These are phyloP conservation scores for Pelecanoides urinatrix DNA, from an alignment of 2,113 vertebrate genomes.

Conservation along the genomic window DNA sequence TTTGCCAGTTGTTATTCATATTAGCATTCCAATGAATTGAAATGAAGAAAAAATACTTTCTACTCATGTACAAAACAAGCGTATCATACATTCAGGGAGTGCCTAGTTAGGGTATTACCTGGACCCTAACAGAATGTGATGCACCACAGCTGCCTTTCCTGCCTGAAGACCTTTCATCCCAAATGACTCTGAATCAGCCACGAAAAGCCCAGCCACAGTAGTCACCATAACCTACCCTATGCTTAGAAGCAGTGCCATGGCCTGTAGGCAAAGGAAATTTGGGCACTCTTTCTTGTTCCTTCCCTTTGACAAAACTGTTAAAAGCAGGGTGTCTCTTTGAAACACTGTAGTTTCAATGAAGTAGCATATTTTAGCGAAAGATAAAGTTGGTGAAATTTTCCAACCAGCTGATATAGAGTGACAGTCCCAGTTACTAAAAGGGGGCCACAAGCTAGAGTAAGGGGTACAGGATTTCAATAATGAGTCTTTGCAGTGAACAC, in stretches of 20 bases:
- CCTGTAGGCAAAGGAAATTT: neutral
- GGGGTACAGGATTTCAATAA: neutral
- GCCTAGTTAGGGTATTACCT: neutral
- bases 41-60: neutral
- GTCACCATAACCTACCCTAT: neutral
- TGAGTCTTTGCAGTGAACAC: neutral
- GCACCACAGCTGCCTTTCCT: neutral
- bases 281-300: neutral
- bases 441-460: neutral
- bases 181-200: neutral
- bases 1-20: neutral
- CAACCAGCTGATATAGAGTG: neutral
- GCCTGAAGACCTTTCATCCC: neutral
- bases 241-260: neutral
- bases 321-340: neutral
- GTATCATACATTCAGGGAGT: neutral
- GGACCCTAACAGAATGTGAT: neutral
- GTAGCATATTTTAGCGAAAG: neutral
- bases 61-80: fast-evolving
- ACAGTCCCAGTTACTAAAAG: neutral
- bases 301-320: neutral
- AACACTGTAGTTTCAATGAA: neutral
- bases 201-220: neutral
- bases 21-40: neutral
- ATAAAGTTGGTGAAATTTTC: neutral